These are phyloP conservation scores for Scolopax mira DNA, from an alignment of 2,113 vertebrate species.

Conservation along the genomic window DNA sequence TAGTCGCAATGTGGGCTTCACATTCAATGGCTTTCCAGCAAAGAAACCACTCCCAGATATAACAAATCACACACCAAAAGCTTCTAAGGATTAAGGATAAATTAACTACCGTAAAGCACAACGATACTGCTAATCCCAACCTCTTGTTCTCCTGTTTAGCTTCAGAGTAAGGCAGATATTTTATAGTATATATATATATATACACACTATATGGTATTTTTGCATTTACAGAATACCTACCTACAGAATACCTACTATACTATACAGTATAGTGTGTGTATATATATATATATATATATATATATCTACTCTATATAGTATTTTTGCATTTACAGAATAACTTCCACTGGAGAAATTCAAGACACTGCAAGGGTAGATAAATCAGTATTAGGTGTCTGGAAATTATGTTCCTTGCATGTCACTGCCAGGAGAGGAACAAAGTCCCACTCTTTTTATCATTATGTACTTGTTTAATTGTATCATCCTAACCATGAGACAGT, in stretches of 20 bases:
- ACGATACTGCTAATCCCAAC: neutral
- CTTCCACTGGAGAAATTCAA: neutral
- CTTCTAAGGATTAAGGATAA: neutral
- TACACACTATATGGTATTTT: neutral
- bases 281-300: too few species aligned
- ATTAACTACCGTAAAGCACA: neutral
- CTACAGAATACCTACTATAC: too few species aligned
- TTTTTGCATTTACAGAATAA: neutral
- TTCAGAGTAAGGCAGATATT: neutral
- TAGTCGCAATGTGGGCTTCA: neutral
- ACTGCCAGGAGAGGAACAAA: neutral
- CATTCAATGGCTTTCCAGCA: neutral
- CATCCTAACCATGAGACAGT: neutral
- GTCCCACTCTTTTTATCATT: neutral
- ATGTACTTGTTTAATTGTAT: too few species aligned
- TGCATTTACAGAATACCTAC: neutral
- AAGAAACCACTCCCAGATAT: neutral
- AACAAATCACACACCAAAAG: neutral
- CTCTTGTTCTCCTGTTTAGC: neutral
- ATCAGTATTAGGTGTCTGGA: neutral
- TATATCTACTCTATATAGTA: too few species aligned
- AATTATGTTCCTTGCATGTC: neutral
- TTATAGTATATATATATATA: too few species aligned
- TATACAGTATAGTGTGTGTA: too few species aligned
- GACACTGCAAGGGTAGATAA: neutral